Base-by-base conservation (phyloP, 2,113 vertebrate species). In the Sylvilagus bachmani region DNA sequence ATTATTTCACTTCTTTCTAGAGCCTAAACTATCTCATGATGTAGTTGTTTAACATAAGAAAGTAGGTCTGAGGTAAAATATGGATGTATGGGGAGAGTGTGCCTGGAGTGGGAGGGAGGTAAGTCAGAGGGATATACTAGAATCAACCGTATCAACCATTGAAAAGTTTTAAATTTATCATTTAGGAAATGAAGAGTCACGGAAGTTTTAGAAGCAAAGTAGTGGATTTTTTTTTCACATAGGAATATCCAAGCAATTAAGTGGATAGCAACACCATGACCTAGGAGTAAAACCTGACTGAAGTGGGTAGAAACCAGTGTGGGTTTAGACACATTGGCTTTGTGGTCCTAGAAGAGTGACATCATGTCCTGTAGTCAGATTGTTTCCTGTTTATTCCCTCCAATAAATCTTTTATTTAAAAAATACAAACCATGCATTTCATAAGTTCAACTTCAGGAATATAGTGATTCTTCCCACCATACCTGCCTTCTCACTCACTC, bases 141-240 rank as follows among this genome's bases (percentile, higher is more conserved):
- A 86, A 91, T 11, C 14, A 1, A 3, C 24, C 24, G 51, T 27
- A 12, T 29, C 51, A 69, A 25, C 22, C 55, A 58, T 17, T 90
- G 19, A 64, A 62, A 49, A 90, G 25, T 92, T 53, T 89, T 70
- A 79, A 89, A 67, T 9, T 44, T 58, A 33, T 58, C 53, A 33
- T 85, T 92, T 67, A 83, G 27, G 14, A 92, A 93, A 89, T 73
- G 49, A 91, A 53, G 31, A 91, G 7, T 6, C 70, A 67, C 73
- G 10, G 53, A 62, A 89, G 14, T 22, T 61, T 86, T 80, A 92
- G 31, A 79, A 81, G 22, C 13, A 93, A 91, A 89, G 29, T 62
- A 33, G 44, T 86, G 44, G 31, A 44, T 44, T 44, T 44, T 44
- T 44, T 44, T 44, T 44, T 44, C 31, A 78, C 53, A 55, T 38